Percentiles rank a stretch among this genome's conserved stretches.
These are phyloP conservation scores for Bursaphelenchus mucronatus DNA, from an alignment of 1,140 invertebrate species.

Conservation along the genomic window DNA sequence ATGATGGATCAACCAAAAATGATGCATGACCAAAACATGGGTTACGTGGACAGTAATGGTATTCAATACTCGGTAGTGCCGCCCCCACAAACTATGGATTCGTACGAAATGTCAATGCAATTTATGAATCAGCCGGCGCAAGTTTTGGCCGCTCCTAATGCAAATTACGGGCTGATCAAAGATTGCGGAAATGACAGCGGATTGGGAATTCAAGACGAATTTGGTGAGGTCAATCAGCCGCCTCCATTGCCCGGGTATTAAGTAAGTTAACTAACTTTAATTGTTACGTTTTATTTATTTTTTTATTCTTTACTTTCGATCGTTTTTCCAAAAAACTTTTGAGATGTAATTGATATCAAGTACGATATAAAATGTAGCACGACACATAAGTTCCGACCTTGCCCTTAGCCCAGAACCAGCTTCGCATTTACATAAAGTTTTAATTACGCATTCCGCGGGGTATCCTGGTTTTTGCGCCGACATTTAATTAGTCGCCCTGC, in stretches of 20 bases:
- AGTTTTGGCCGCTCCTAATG: not conserved
- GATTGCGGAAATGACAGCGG: slow-evolving; percentile 21
- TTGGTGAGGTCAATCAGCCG: slow-evolving; percentile 6
- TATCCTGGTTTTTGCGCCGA: too few species aligned
- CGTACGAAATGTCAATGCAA: not conserved
- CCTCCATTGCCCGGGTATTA: slow-evolving; percentile 16
- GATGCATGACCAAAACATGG: not conserved
- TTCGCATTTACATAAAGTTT: too few species aligned
- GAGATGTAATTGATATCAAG: too few species aligned
- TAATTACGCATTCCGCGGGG: too few species aligned
- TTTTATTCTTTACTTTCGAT: too few species aligned
- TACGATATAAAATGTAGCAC: too few species aligned
- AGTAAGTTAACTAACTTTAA: not conserved
- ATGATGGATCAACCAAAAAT: slow-evolving; percentile 7
- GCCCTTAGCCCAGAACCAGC: too few species aligned
- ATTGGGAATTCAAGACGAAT: slow-evolving; percentile 7
- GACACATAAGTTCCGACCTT: too few species aligned
- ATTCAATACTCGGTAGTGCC: slow-evolving; percentile 7
- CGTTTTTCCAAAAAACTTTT: too few species aligned
- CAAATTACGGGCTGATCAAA: slow-evolving; percentile 15
- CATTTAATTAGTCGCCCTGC: too few species aligned
- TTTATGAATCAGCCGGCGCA: not conserved
- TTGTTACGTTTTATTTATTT: too few species aligned
- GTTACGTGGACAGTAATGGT: not conserved
- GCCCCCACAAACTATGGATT: slow-evolving; percentile 10